Evolutionary conservation across 2,888 invertebrate species (phyloP).

Genomic region (Malachius bipustulatus): DNA sequence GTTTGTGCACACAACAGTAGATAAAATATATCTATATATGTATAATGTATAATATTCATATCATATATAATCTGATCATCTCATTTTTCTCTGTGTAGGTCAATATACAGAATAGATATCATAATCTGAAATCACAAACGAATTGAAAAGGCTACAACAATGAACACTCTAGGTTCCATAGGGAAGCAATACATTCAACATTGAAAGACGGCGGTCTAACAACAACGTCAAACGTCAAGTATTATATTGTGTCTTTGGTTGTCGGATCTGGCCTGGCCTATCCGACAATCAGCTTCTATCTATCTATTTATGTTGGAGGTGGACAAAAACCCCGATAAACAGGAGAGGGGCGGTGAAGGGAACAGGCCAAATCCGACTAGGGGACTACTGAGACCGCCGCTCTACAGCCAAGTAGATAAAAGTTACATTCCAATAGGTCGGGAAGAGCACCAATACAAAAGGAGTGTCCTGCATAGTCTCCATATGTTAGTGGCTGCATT

Average conservation of each 20-base stretch:
- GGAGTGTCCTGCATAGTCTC: constrained; percentile 31
- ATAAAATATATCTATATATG: constrained; percentile 38
- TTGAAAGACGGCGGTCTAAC: constrained; percentile 21
- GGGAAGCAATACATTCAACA: constrained; percentile 38
- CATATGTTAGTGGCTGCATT: constrained; percentile 34
- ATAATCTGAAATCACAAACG: constrained; percentile 37
- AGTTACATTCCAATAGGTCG: constrained; percentile 34
- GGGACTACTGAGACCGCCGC: constrained; percentile 16
- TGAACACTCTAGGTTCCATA: constrained; percentile 39
- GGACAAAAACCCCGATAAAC: too few species aligned
- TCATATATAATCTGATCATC: constrained; percentile 34
- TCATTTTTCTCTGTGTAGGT: constrained; percentile 32
- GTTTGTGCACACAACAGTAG: constrained; percentile 40
- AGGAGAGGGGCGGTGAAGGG: too few species aligned
- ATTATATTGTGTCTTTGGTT: too few species aligned
- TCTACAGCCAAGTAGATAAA: constrained; percentile 36
- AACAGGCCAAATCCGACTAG: neutral
- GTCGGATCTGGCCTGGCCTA: too few species aligned
- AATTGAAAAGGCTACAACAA: constrained; percentile 39
- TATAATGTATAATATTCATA: constrained; percentile 21
- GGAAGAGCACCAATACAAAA: constrained; percentile 36
- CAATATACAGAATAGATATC: constrained; percentile 37
- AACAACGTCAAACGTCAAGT: too few species aligned
- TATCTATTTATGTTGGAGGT: too few species aligned
- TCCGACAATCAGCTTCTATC: too few species aligned